Conservation (phyloP, 2,888 invertebrate genomes). For the Coelopa pilipes region DNA sequence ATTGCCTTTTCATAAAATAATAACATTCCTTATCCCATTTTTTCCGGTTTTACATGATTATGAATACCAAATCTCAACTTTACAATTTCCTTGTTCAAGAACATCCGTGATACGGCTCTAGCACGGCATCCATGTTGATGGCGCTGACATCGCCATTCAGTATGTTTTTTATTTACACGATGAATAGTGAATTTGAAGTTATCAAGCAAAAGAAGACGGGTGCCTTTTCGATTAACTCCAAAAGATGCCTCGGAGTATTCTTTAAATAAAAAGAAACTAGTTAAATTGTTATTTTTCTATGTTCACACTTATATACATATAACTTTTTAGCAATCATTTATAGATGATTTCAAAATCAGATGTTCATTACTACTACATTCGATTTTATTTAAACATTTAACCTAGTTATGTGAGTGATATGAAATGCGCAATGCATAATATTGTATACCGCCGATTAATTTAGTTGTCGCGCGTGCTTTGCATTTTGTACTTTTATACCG, state of each 20-base stretch:
- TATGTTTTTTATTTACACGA: background rate
- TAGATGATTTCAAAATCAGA: background rate
- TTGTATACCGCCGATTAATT: constrained; percentile 55
- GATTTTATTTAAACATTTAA: background rate
- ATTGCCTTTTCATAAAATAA: too few species aligned
- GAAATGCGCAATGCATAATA: constrained; percentile 47
- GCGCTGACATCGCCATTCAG: background rate
- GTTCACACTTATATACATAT: background rate
- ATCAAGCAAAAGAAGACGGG: background rate
- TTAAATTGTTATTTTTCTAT: too few species aligned
- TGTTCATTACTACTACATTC: background rate
- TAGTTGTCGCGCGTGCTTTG: constrained; percentile 65
- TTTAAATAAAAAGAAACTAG: background rate
- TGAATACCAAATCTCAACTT: background rate
- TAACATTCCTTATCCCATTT: background rate
- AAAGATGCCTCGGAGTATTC: background rate
- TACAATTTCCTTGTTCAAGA: background rate
- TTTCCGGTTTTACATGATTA: background rate
- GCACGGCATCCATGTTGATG: background rate
- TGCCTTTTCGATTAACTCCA: background rate
- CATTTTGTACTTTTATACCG: constrained; percentile 62
- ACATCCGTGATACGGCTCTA: background rate
- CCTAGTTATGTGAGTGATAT: constrained; percentile 45
- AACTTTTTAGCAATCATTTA: background rate
- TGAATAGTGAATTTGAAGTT: background rate